Evolutionary conservation across 2,888 invertebrate species (phyloP), one percentile per base, ranked within the genome.

Genomic region (Dasypolia templi): DNA sequence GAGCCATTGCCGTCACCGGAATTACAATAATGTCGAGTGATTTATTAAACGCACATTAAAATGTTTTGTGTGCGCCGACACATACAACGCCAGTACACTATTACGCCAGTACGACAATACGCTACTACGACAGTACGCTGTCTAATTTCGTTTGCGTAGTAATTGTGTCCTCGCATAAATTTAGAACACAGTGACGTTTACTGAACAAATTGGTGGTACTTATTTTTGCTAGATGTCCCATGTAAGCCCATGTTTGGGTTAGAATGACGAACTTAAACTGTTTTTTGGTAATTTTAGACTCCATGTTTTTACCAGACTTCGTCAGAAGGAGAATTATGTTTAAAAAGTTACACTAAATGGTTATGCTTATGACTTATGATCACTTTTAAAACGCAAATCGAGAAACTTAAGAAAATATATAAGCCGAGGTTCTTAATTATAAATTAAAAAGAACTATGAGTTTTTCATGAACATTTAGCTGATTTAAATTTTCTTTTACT

Each of bases 61-160:
- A 53, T 53, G 39, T 59, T 32, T 26, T 17, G 46, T 62, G 46
- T 49, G 29, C 46, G 29, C 44, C 29, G 0, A 46, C 14, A 32
- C 53, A 19, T 32, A 32, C 14, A 44, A 69, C 56, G 49, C 44
- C n/a, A 62, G 4, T 42, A 46, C 39, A 61, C 58, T n/a, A 77
- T 29, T 62, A 66, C 44, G 44, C 49, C 49, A 66, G 55, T 53
- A 59, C 42, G 26, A 63, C 68, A 83, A 73, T 72, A 73, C 68
- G 56, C 53, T 59, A 49, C 39, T 71, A 69, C 72, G 69, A 62
- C 68, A 69, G 61, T 26, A 35, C 51, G 55, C 65, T 72, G 86
- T 82, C 79, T 82, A 82, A 82, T 85, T 82, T 82, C 79, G 69
- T 82, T 85, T 83, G 86, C 86, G 79, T 68, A 81, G 85, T 82